A percentile compares a stretch with the other conserved stretches of the same genome.
These are phyloP conservation scores for Ladona fulva DNA, from an alignment of 1,140 invertebrate species.

Conservation along the genomic window DNA sequence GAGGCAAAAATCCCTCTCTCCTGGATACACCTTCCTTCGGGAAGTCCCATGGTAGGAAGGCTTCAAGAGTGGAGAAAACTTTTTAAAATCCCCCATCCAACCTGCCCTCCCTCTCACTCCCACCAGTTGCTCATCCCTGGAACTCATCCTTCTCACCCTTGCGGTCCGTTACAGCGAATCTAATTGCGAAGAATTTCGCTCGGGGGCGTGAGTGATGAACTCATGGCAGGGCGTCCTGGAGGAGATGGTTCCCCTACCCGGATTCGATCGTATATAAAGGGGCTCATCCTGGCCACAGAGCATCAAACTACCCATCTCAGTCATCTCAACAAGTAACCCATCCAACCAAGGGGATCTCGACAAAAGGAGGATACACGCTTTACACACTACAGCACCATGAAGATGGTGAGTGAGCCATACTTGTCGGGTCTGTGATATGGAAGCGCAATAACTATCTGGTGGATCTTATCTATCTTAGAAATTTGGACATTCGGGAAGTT, in stretches of 20 bases:
- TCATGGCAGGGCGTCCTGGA: not conserved
- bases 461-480: too few species aligned
- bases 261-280: conserved; percentile 9
- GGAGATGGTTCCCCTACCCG: not conserved
- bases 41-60: too few species aligned
- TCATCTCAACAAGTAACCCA: not conserved
- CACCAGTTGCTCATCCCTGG: not conserved
- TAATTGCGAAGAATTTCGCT: not conserved
- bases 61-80: too few species aligned
- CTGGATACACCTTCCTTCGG: too few species aligned
- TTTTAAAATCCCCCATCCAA: not conserved
- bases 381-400: not conserved
- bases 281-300: not conserved
- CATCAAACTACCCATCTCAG: not conserved
- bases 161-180: not conserved
- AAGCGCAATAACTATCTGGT: too few species aligned
- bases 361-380: not conserved
- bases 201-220: not conserved
- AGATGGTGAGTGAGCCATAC: not conserved
- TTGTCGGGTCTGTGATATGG: too few species aligned
- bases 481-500: too few species aligned
- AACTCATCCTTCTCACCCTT: not conserved
- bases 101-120: not conserved
- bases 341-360: not conserved
- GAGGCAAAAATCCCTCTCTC: not conserved